Conservation (phyloP, 2,797 vertebrate species). For the Enteromius thamalakanensis region DNA sequence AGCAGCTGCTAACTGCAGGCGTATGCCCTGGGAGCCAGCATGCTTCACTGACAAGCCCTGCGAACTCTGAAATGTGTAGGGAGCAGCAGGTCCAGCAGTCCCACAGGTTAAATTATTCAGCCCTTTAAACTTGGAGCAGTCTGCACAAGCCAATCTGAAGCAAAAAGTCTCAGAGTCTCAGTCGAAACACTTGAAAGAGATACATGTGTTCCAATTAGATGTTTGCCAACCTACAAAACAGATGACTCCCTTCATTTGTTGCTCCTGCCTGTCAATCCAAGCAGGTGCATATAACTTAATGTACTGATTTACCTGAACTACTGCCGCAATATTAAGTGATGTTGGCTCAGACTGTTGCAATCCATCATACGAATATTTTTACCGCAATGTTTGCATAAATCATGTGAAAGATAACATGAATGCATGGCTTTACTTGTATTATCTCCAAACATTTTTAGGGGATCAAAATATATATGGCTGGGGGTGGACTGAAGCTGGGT, state of each 20-base stretch:
- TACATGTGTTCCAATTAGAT: conserved; percentile 64
- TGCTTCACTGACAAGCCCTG: conserved; percentile 73
- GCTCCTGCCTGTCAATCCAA: conserved; percentile 25
- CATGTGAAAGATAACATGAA: too few relatives aligned
- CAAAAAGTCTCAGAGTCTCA: conserved; percentile 39
- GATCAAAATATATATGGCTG: neutral
- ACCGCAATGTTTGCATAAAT: neutral
- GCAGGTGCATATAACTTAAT: conserved; percentile 4
- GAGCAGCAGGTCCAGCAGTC: conserved; percentile 65
- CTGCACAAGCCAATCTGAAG: conserved; percentile 50
- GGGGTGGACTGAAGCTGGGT: neutral
- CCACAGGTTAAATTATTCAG: conserved; percentile 77
- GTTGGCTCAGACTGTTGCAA: neutral
- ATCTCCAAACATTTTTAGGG: neutral
- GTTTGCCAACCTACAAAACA: conserved; percentile 50
- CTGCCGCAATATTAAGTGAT: neutral
- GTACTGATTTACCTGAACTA: neutral
- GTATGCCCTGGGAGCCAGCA: conserved; percentile 68
- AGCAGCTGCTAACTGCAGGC: conserved; percentile 74
- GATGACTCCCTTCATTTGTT: conserved; percentile 51
- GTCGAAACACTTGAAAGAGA: conserved; percentile 41
- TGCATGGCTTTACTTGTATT: neutral
- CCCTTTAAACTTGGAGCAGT: conserved; percentile 62
- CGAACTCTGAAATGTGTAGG: conserved; percentile 63
- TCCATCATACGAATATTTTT: neutral